These are phyloP conservation scores for Deroptyus accipitrinus DNA, from an alignment of 2,113 vertebrate genomes.

Conservation along the genomic window DNA sequence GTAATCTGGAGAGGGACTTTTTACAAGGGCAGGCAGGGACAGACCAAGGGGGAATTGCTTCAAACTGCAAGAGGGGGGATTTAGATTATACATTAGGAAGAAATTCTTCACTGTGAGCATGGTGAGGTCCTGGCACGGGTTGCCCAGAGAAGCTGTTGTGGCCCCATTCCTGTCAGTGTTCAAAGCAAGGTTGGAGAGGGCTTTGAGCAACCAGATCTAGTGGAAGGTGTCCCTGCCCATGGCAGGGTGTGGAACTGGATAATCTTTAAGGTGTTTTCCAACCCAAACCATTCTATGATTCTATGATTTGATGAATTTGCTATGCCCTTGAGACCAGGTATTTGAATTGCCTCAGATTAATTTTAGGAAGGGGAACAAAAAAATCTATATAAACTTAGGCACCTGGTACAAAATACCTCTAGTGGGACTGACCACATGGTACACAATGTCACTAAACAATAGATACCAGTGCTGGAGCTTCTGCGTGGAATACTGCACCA, in stretches of 20 bases:
- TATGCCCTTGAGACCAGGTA: neutral
- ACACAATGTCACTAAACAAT: neutral
- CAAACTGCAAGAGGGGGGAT: neutral
- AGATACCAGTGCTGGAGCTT: neutral
- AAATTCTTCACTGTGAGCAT: neutral
- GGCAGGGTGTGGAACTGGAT: neutral
- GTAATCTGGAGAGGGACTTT: neutral
- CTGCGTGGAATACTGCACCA: neutral
- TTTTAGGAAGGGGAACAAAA: neutral
- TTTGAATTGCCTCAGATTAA: neutral
- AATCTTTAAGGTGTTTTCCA: neutral
- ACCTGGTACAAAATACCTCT: neutral
- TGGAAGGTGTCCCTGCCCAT: neutral
- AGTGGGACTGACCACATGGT: neutral
- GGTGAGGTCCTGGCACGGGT: neutral
- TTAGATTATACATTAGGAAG: neutral
- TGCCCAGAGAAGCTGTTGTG: neutral
- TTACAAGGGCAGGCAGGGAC: neutral
- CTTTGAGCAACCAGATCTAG: neutral
- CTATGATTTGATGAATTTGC: neutral
- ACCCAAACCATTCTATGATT: neutral
- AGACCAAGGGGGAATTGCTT: neutral
- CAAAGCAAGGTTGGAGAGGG: neutral
- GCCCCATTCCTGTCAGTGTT: neutral
- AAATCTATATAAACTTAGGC: neutral